phyloP scores from a whole-genome alignment of 2,888 invertebrate species.

The Achlya flavicornis region DNA sequence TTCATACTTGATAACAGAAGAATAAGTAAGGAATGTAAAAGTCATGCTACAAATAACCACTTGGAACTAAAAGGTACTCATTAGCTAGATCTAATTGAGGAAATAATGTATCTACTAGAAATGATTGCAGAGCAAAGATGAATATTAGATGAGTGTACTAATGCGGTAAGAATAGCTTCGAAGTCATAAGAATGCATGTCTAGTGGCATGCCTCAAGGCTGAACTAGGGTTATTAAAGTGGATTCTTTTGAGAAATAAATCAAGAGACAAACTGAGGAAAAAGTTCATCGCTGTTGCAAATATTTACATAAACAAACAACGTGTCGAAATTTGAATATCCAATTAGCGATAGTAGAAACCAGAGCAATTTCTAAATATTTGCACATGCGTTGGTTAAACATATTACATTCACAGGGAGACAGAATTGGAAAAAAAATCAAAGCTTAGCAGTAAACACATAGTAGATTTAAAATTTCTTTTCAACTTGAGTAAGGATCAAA shows the following conservation, averaged over 20 bases:
- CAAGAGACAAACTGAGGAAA: conserved; percentile 19
- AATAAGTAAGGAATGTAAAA: conserved; percentile 25
- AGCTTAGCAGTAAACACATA: conserved; percentile 15
- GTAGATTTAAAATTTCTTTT: conserved; percentile 51
- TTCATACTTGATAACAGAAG: conserved; percentile 21
- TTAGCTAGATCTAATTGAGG: conserved; percentile 64
- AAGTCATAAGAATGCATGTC: conserved; percentile 22
- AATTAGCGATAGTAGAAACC: conserved; percentile 35
- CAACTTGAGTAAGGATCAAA: conserved; percentile 60
- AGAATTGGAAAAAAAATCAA: conserved; percentile 15
- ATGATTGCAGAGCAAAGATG: conserved; percentile 34
- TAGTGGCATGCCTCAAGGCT: conserved; percentile 35
- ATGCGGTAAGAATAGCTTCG: conserved; percentile 20
- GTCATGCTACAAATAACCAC: conserved; percentile 39
- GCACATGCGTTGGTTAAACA: conserved; percentile 18
- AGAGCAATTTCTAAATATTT: conserved; percentile 25
- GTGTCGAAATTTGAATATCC: conserved; percentile 23
- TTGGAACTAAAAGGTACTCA: conserved; percentile 25
- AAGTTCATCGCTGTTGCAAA: conserved; percentile 29
- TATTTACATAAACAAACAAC: conserved; percentile 21
- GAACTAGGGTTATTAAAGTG: conserved; percentile 18
- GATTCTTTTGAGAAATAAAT: conserved; percentile 10
- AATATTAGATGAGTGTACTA: conserved; percentile 27
- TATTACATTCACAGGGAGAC: conserved; percentile 21
- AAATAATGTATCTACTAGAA: conserved; percentile 45